Percentiles rank a stretch among this genome's conserved stretches.
These are phyloP conservation scores for Charanyca ferruginea DNA, from an alignment of 2,888 invertebrate species.

Conservation along the genomic window DNA sequence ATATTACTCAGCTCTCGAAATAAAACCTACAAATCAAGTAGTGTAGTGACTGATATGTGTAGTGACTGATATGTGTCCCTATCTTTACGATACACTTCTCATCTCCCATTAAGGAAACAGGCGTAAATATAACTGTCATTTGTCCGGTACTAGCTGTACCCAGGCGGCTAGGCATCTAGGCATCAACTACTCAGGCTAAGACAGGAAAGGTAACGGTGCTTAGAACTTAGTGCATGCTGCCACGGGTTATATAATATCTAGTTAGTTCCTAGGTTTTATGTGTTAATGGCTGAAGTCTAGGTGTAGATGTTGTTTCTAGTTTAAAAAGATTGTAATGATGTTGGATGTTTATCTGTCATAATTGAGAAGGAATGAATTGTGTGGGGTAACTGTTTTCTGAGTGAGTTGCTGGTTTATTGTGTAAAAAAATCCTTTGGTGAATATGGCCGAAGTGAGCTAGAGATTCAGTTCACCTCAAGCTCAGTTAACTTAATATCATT, in stretches of 20 bases:
- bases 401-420: no score
- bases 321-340: no score
- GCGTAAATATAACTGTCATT: slow-evolving; percentile 47
- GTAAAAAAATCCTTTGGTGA: no score
- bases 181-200: slow-evolving; percentile 30
- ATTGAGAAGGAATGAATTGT: no score
- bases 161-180: slow-evolving; percentile 28
- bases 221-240: slow-evolving; percentile 29
- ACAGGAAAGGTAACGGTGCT: slow-evolving; percentile 54
- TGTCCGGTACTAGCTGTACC: slow-evolving; percentile 29
- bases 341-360: no score
- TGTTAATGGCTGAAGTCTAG: slow-evolving; percentile 13
- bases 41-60: no score
- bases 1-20: no score
- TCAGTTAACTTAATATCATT: no score
- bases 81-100: background rate
- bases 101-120: slow-evolving; percentile 15
- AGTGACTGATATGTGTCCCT: no score
- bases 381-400: no score
- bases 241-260: slow-evolving; percentile 1
- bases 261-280: slow-evolving; percentile 26
- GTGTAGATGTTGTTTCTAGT: background rate
- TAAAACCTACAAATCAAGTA: background rate
- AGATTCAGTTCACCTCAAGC: no score
- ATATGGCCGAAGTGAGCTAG: no score